phyloP scores from a whole-genome alignment of 2,113 vertebrate genomes.

The Glaucomys volans region DNA sequence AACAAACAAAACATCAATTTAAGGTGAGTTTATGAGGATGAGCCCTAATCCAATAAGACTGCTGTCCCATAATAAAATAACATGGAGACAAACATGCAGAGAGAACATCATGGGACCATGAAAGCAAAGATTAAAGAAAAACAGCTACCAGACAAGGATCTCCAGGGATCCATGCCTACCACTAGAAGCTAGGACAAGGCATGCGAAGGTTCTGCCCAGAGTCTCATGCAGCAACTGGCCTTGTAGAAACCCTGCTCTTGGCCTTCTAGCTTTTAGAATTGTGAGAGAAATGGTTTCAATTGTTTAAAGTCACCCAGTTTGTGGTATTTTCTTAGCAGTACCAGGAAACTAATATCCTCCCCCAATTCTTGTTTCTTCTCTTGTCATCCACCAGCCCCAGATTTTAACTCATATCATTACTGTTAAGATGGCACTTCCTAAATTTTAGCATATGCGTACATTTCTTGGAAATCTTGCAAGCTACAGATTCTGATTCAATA shows the following conservation, averaged over 20 bases:
- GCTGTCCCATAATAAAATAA: not conserved
- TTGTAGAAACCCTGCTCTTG: not conserved
- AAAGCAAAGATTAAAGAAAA: not conserved
- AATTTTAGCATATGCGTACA: not conserved
- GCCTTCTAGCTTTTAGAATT: not conserved
- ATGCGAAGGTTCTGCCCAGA: not conserved
- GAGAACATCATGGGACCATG: not conserved
- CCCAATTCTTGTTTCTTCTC: not conserved
- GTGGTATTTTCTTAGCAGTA: no score
- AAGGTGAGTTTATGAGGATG: not conserved
- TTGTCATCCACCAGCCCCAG: not conserved
- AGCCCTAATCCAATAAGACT: not conserved
- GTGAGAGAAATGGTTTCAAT: no score
- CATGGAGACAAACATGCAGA: not conserved
- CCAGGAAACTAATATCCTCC: not conserved
- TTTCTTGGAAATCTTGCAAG: not conserved
- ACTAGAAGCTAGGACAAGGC: not conserved
- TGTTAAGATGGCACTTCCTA: not conserved
- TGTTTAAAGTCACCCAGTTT: no score
- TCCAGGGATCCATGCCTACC: not conserved
- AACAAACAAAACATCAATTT: not conserved
- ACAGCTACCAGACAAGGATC: not conserved
- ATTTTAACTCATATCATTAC: not conserved
- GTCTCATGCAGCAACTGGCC: not conserved
- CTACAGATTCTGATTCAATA: not conserved